phyloP scores from a whole-genome alignment of 2,113 vertebrate genomes.

The Condylura cristata region DNA sequence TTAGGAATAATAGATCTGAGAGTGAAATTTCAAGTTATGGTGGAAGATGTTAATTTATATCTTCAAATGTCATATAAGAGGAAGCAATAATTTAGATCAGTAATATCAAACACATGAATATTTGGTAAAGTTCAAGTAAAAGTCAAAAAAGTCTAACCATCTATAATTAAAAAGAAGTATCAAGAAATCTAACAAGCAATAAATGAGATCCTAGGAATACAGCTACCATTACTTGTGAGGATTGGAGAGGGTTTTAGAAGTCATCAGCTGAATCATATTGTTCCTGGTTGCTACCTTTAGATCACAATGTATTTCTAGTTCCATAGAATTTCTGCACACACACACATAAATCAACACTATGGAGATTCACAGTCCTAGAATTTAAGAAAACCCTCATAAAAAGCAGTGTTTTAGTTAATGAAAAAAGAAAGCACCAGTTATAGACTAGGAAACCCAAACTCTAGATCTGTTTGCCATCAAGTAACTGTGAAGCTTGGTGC shows the following conservation, averaged over 20 bases:
- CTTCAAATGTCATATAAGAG: constrained; percentile 14
- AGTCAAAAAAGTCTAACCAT: neutral
- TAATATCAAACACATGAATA: neutral
- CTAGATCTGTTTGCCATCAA: neutral
- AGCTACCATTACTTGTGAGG: neutral
- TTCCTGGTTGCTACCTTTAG: neutral
- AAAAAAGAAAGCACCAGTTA: neutral
- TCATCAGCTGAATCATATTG: neutral
- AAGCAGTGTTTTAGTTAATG: neutral
- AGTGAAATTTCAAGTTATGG: neutral
- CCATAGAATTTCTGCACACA: neutral
- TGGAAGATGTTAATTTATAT: constrained; percentile 32
- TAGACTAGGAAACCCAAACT: constrained; percentile 57
- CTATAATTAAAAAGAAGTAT: neutral
- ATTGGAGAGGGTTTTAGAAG: neutral
- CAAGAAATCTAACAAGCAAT: neutral
- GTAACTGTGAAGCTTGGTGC: neutral
- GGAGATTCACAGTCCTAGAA: neutral
- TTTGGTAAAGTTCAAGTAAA: constrained; percentile 30
- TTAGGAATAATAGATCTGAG: neutral
- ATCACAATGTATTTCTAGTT: neutral
- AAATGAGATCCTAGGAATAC: neutral
- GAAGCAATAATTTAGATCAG: neutral
- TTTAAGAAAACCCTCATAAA: neutral
- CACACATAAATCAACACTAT: neutral